Evolutionary conservation across 2,888 invertebrate species (phyloP).

Genomic region (Bellardia bayeri): DNA sequence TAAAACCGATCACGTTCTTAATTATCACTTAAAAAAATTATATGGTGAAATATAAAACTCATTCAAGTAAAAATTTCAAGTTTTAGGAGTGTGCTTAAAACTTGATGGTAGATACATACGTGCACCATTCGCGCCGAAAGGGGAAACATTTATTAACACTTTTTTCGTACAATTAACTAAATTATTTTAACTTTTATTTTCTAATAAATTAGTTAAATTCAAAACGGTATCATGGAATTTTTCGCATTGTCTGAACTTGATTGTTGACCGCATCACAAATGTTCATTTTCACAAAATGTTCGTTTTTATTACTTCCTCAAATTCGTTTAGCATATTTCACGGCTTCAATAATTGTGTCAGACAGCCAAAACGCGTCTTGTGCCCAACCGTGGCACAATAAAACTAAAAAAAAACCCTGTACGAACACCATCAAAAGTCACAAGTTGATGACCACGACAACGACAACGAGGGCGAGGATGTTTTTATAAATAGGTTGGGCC

Average conservation of each 20-base stretch:
- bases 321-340: constrained; percentile 16
- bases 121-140: too few species aligned
- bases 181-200: constrained; percentile 1
- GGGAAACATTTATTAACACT: background rate
- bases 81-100: too few species aligned
- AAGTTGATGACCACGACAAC: constrained; percentile 18
- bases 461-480: constrained; percentile 6
- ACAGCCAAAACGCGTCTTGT: constrained; percentile 10
- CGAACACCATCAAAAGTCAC: constrained; percentile 19
- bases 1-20: too few species aligned
- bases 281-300: constrained; percentile 13
- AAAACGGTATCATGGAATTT: constrained; percentile 4
- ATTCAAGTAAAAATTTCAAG: too few species aligned
- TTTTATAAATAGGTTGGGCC: constrained; percentile 51
- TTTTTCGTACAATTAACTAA: background rate
- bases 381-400: constrained; percentile 7
- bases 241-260: constrained; percentile 23
- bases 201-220: constrained; percentile 14
- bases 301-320: background rate
- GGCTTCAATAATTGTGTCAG: background rate
- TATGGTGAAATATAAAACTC: too few species aligned
- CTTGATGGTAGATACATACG: too few species aligned
- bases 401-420: constrained; percentile 42
- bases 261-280: constrained; percentile 37
- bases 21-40: too few species aligned